Evolutionary conservation across 2,113 vertebrate genomes (phyloP).

Genomic region (Cynopterus brachyotis): DNA sequence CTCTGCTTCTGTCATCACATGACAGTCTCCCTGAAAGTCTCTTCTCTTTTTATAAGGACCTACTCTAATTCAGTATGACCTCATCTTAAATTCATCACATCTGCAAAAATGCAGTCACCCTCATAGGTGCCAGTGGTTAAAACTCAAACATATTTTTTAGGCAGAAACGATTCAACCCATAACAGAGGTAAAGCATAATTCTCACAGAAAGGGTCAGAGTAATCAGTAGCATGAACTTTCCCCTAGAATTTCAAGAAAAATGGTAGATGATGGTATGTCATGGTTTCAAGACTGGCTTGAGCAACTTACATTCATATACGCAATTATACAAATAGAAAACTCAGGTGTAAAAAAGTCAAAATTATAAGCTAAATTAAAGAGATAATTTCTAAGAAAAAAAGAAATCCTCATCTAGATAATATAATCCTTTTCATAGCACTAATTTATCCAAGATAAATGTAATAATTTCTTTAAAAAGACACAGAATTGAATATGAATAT

Average conservation of each 20-base stretch:
- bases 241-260: neutral
- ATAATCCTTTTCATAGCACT: neutral
- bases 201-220: neutral
- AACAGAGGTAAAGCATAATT: neutral
- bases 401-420: neutral
- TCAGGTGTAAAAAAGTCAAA: neutral
- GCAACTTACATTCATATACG: neutral
- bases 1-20: neutral
- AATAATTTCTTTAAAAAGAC: neutral
- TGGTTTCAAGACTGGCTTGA: neutral
- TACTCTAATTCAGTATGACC: neutral
- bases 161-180: neutral
- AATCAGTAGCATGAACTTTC: neutral
- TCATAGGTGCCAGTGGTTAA: neutral
- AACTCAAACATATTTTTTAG: neutral
- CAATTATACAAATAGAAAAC: neutral
- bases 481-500: neutral
- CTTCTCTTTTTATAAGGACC: neutral
- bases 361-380: neutral
- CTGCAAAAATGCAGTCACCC: neutral
- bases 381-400: neutral
- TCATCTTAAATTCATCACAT: neutral
- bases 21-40: fast-evolving
- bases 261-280: neutral
- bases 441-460: neutral